Base-by-base conservation (phyloP, 2,888 invertebrate species). In the Ceramica pisi region DNA sequence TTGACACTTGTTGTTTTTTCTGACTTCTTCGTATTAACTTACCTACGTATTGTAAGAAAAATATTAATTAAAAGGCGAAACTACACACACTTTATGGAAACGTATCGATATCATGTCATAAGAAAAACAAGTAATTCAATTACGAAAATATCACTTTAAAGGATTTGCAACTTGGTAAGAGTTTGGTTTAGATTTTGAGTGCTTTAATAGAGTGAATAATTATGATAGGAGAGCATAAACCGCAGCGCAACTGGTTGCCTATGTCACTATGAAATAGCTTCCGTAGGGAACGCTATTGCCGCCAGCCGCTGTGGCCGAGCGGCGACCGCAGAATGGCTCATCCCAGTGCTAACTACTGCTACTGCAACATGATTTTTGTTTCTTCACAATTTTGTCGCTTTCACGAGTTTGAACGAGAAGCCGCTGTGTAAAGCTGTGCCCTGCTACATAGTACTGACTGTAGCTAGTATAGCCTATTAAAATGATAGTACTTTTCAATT, bases 81-180 rank as follows among this genome's bases (percentile, higher is more conserved):
- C 71, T 71, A 61, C 50, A 57, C 73, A 56, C 56, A 64, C 48
- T 23, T 46, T 16, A n/a, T 50, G 50, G 46, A n/a, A 48, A 48
- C n/a, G 48, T 48, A 48, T n/a, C n/a, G 48, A 48, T 21, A 48
- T 48, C 3, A 12, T 38, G 21, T n/a, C 55, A 14, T 21, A 9
- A 35, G 38, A n/a, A 35, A 23, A 44, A 14, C 3, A 0, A 44
- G 4, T 44, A 21, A 19, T 46, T 46, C 9, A 26, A n/a, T 3
- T 8, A 38, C 31, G n/a, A 7, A 3, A 23, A 12, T 2, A 0
- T 51, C 2, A 51, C 10, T 2, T 51, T 23, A 23, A 26, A 26
- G 51, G 21, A 48, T 48, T 48, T 48, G n/a, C n/a, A 48, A n/a
- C 5, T 57, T 23, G 12, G n/a, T 31, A 31, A 21, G 8, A 14